Percentiles rank a stretch among this genome's conserved stretches.
Conservation (phyloP, 1,140 invertebrate species). For the Drosophila elegans region DNA sequence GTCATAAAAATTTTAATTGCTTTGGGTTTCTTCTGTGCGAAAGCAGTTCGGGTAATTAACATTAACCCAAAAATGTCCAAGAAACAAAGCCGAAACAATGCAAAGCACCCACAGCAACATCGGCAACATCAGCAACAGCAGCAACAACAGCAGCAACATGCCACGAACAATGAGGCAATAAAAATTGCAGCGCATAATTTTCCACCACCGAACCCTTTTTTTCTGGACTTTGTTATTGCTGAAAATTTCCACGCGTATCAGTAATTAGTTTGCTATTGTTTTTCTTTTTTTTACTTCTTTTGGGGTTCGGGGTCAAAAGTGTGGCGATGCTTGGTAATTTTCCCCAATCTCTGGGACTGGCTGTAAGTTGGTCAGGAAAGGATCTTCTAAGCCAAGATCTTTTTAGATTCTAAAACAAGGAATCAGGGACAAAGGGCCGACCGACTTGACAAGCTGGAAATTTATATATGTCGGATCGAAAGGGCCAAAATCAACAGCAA, state of each 20-base stretch:
- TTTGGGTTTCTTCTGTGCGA: constrained; percentile 73
- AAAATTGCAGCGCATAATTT: constrained; percentile 83
- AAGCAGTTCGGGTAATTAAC: constrained; percentile 83
- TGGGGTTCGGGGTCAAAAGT: neutral
- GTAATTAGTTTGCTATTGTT: constrained; percentile 80
- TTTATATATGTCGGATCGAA: constrained; percentile 64
- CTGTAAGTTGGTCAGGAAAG: neutral
- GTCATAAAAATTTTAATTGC: constrained; percentile 83
- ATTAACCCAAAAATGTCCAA: constrained; percentile 81
- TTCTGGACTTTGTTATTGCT: constrained; percentile 22
- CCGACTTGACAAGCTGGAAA: constrained; percentile 61
- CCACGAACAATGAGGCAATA: constrained; percentile 80
- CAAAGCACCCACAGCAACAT: constrained; percentile 58
- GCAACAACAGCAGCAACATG: constrained; percentile 44
- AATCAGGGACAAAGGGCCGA: constrained; percentile 30
- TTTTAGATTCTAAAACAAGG: neutral
- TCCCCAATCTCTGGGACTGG: neutral
- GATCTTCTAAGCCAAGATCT: constrained; percentile 1
- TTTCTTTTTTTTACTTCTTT: constrained; percentile 11
- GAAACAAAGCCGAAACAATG: constrained; percentile 67
- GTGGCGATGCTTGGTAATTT: constrained; percentile 11
- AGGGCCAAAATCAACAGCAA: constrained; percentile 69
- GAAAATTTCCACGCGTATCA: constrained; percentile 80
- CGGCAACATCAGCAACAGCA: constrained; percentile 34
- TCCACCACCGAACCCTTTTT: constrained; percentile 64